Conservation (phyloP, 2,113 vertebrate genomes). For the Heteronetta atricapilla region DNA sequence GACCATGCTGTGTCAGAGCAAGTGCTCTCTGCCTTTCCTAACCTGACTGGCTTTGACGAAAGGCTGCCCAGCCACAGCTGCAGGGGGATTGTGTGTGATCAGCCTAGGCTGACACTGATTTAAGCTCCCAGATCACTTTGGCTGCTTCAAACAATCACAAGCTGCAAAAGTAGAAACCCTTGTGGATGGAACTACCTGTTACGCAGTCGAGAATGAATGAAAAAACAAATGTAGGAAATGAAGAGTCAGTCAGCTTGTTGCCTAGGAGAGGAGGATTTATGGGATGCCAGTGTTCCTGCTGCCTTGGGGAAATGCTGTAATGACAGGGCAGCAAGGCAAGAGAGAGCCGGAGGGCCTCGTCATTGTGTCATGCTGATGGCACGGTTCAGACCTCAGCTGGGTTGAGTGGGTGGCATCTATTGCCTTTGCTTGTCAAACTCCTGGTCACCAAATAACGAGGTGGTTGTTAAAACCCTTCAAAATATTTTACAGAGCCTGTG, state of each 20-base stretch:
- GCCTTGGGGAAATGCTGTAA: not conserved
- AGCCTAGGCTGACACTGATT: not conserved
- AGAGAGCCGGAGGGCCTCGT: not conserved
- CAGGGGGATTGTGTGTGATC: not conserved
- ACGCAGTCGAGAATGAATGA: not conserved
- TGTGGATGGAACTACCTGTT: not conserved
- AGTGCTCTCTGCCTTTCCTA: not conserved
- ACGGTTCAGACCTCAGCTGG: not conserved
- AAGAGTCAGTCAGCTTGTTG: not conserved
- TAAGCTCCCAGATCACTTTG: not conserved
- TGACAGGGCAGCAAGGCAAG: not conserved
- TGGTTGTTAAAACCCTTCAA: not conserved
- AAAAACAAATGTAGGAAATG: not conserved
- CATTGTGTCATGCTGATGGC: not conserved
- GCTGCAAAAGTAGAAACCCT: not conserved
- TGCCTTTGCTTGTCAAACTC: not conserved
- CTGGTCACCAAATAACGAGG: not conserved
- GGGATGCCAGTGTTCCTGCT: not conserved
- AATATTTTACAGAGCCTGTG: not conserved
- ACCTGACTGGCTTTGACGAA: not conserved
- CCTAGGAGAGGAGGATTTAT: slow-evolving; percentile 21
- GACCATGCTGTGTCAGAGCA: not conserved
- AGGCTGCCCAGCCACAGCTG: not conserved
- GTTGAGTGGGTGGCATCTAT: not conserved
- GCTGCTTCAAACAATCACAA: not conserved